Evolutionary conservation across 2,113 vertebrate species (phyloP).

Genomic region (Dryoscopus gambensis): DNA sequence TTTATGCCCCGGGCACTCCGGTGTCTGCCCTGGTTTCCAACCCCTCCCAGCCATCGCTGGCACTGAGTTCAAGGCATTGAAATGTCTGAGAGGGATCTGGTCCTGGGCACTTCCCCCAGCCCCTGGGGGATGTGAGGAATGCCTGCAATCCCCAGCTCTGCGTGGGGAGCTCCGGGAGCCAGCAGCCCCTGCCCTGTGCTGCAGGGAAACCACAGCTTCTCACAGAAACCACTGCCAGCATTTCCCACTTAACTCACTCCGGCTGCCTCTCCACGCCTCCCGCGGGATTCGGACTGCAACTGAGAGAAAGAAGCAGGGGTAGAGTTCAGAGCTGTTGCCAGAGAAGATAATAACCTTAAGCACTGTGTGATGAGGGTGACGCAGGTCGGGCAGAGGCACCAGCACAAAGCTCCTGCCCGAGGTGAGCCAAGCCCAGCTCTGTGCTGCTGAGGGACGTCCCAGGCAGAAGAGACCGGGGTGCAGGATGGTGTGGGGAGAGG

Average conservation of each 20-base stretch:
- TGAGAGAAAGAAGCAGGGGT: background rate
- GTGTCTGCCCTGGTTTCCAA: accelerated
- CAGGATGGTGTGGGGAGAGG: background rate
- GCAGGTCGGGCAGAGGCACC: background rate
- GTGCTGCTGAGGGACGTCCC: background rate
- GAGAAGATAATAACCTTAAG: background rate
- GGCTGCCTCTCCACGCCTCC: background rate
- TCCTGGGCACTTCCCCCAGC: background rate
- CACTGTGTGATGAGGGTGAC: background rate
- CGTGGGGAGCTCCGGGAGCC: background rate
- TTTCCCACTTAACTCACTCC: background rate
- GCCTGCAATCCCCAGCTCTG: accelerated
- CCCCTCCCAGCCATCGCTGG: accelerated
- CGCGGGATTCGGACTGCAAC: background rate
- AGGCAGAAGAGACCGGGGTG: background rate
- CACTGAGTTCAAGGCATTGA: background rate
- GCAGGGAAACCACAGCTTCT: background rate
- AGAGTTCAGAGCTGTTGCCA: background rate
- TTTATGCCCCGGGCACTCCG: accelerated
- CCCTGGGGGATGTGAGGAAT: background rate
- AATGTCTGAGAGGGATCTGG: background rate
- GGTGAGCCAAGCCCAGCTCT: accelerated
- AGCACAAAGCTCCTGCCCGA: accelerated
- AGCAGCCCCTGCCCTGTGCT: accelerated
- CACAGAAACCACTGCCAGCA: background rate